Conservation (phyloP, 2,113 vertebrate genomes). For the Antidorcas marsupialis region DNA sequence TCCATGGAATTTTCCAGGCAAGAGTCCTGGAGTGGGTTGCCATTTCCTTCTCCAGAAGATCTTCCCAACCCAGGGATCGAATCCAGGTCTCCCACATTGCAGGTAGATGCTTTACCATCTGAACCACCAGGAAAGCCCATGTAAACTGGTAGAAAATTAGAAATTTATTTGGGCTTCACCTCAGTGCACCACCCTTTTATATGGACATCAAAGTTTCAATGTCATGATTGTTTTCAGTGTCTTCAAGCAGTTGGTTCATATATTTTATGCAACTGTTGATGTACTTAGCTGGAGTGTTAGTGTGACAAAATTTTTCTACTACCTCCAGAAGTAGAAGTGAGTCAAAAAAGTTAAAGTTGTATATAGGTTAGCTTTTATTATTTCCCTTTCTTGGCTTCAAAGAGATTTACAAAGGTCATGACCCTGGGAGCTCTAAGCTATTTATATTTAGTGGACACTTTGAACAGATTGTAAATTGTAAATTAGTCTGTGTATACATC, state of each 20-base stretch:
- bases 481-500: neutral
- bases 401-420: neutral
- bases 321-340: neutral
- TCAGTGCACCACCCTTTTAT: neutral
- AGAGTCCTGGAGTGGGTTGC: neutral
- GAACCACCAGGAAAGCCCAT: neutral
- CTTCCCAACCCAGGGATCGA: accelerated
- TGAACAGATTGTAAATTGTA: neutral
- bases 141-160: neutral
- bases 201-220: neutral
- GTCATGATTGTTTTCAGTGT: neutral
- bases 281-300: neutral
- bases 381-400: neutral
- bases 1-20: neutral
- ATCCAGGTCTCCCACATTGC: neutral
- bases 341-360: neutral
- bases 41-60: neutral
- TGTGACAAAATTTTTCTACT: neutral
- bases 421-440: neutral
- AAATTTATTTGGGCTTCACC: neutral
- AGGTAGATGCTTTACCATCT: neutral
- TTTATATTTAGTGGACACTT: neutral
- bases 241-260: neutral
- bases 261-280: neutral
- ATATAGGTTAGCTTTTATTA: neutral